These are phyloP conservation scores for Nebria ingens DNA, from an alignment of 1,140 invertebrate genomes.

Conservation along the genomic window DNA sequence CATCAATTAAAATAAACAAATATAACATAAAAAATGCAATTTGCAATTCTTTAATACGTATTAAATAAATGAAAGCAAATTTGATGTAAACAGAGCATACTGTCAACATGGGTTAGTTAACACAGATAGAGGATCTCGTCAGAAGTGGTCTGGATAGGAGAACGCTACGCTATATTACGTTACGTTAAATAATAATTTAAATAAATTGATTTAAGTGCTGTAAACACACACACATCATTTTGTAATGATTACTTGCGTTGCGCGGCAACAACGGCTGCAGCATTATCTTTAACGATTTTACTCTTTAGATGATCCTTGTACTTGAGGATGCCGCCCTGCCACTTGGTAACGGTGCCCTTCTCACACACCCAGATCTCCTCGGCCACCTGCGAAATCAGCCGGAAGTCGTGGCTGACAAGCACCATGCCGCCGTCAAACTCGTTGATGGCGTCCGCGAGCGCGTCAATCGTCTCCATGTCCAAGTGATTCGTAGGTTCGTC, in stretches of 20 bases:
- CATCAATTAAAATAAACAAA: no score
- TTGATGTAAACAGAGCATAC: no score
- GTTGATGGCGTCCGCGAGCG: conserved; percentile 93
- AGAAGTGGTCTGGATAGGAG: no score
- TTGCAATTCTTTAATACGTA: no score
- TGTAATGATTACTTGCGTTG: background rate
- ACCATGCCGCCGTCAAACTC: conserved; percentile 98
- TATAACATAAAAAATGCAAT: no score
- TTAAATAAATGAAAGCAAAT: no score
- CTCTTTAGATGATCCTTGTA: conserved; percentile 93
- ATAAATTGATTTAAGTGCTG: no score
- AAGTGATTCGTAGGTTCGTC: conserved; percentile 99
- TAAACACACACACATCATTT: no score
- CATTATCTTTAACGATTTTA: conserved; percentile 63
- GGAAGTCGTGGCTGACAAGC: conserved; percentile 94
- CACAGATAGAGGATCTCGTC: no score
- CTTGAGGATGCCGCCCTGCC: conserved; percentile 88
- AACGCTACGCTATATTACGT: no score
- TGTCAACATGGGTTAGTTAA: no score
- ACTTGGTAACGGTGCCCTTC: conserved; percentile 91
- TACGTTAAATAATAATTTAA: no score
- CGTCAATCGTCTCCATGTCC: conserved; percentile 99
- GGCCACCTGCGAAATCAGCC: conserved; percentile 97
- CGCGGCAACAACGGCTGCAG: conserved; percentile 13
- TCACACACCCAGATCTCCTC: conserved; percentile 99